Evolutionary conservation across 2,888 invertebrate species (phyloP).

Genomic region (Idaea dimidiata): DNA sequence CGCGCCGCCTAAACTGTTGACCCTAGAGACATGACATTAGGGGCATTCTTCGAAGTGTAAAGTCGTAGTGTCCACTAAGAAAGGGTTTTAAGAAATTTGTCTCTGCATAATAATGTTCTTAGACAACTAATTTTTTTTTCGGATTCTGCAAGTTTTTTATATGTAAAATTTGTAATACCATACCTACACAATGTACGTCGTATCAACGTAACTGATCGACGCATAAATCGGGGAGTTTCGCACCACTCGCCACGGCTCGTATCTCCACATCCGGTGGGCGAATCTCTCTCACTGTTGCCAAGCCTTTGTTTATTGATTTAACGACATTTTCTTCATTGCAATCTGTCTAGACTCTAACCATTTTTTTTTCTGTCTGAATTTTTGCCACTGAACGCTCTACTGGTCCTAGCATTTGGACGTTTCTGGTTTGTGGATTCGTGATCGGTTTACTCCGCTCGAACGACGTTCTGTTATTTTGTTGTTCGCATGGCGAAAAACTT

Average conservation of each 20-base stretch:
- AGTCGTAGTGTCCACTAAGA: no score
- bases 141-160: neutral
- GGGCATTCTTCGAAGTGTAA: no score
- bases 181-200: neutral
- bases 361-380: neutral
- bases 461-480: conserved; percentile 10
- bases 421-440: neutral
- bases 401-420: neutral
- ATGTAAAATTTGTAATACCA: neutral
- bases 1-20: no score
- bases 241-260: conserved; percentile 48
- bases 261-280: conserved; percentile 63
- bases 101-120: no score
- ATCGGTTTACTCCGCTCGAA: neutral
- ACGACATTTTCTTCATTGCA: conserved; percentile 17
- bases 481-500: conserved; percentile 18
- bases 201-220: neutral
- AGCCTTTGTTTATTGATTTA: conserved; percentile 45
- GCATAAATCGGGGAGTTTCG: conserved; percentile 51
- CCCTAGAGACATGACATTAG: no score
- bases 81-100: no score
- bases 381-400: neutral
- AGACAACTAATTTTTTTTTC: no score
- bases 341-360: neutral
- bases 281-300: conserved; percentile 46